Conservation (phyloP, 1,140 invertebrate species). For the Drosophila busckii region DNA sequence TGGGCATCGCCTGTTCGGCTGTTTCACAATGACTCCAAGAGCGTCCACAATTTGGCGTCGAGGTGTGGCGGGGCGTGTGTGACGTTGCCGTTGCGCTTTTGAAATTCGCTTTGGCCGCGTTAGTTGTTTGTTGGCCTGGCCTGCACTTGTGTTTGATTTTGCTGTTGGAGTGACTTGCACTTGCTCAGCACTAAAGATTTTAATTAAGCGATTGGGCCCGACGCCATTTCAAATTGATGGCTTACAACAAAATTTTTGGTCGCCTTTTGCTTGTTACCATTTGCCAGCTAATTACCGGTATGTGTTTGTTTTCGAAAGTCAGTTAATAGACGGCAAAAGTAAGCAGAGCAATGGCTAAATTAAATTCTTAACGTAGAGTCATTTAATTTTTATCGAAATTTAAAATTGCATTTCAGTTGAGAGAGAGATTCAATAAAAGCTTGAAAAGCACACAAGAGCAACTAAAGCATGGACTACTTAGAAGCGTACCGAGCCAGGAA, state of each 20-base stretch:
- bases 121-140: constrained; percentile 13
- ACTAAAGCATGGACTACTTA: too few relatives aligned
- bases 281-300: constrained; percentile 20
- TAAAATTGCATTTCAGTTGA: too few relatives aligned
- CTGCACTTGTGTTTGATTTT: too few relatives aligned
- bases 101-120: constrained; percentile 23
- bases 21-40: constrained; percentile 57
- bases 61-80: constrained; percentile 4
- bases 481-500: too few relatives aligned
- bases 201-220: constrained; percentile 68
- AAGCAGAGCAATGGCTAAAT: neutral
- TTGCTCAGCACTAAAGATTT: constrained; percentile 64
- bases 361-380: too few relatives aligned
- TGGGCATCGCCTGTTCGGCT: constrained; percentile 15
- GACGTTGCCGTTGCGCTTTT: constrained; percentile 22
- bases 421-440: too few relatives aligned
- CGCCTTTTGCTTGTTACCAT: constrained; percentile 37
- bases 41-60: constrained; percentile 28
- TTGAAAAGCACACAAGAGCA: too few relatives aligned
- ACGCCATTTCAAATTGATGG: constrained; percentile 43
- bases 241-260: constrained; percentile 18
- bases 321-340: constrained; percentile 27
- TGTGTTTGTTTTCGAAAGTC: constrained; percentile 14
- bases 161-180: too few relatives aligned
- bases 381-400: too few relatives aligned